Evolutionary conservation across 2,113 vertebrate genomes (phyloP).

Genomic region (Gambusia affinis): DNA sequence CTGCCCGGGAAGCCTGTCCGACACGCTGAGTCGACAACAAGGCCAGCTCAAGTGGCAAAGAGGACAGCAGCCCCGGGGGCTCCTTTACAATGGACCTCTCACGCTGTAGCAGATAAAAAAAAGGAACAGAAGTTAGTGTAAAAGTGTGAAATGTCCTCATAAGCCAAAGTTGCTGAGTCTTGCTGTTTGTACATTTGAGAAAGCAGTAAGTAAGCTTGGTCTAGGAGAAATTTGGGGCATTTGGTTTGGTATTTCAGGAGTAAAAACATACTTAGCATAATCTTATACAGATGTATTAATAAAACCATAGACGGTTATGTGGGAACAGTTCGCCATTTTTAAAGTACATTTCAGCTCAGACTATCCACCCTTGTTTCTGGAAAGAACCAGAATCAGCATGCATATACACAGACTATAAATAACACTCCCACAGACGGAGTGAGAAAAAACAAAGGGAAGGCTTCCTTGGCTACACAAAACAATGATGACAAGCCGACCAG

Average conservation of each 20-base stretch:
- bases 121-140: background rate
- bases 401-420: conserved; percentile 58
- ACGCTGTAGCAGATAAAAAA: conserved; percentile 41
- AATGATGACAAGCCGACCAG: conserved; percentile 63
- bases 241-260: background rate
- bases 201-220: conserved; percentile 6
- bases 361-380: conserved; percentile 19
- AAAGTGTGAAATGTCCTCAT: background rate
- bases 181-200: background rate
- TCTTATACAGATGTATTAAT: background rate
- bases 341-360: conserved; percentile 34
- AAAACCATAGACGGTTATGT: conserved; percentile 9
- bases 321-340: conserved; percentile 27
- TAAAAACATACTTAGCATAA: background rate
- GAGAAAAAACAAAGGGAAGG: conserved; percentile 45
- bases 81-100: conserved; percentile 18
- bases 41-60: conserved; percentile 49
- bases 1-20: conserved; percentile 60
- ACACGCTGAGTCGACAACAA: conserved; percentile 70
- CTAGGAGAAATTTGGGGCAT: background rate
- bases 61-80: conserved; percentile 40
- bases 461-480: conserved; percentile 61
- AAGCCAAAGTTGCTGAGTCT: conserved; percentile 15
- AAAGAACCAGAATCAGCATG: conserved; percentile 23
- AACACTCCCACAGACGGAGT: conserved; percentile 31